Evolutionary conservation across 1,140 invertebrate genomes (phyloP), one percentile per base, ranked within the genome.

Genomic region (Formica selysi): DNA sequence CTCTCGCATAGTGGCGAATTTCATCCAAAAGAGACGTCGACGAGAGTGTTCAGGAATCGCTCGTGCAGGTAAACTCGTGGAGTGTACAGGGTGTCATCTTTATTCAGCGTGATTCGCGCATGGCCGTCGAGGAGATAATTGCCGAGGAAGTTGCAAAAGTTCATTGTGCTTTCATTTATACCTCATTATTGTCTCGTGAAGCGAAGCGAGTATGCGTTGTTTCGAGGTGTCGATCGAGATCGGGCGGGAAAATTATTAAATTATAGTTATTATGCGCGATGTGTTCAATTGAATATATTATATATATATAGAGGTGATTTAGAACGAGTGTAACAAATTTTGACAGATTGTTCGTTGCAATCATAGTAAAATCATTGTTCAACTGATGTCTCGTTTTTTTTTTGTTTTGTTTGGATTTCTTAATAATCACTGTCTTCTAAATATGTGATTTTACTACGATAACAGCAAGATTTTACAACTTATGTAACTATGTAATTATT

Each of bases 41-140:
- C 85, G 62, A 81, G 59, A 81, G 61, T 89, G 83, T 78, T 71
- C 70, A 51, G 29, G 64, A 80, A 36, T 64, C 80, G 84, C 51
- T 84, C 81, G 89, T 78, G 81, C 91, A 93, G 92, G 92, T 92
- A 93, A 92, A 87, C 32, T 73, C 74, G n/a, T 26, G 7, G 64
- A 81, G 51, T 22, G 79, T 65, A 65, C n/a, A 65, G 85, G 64
- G 65, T 51, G 36, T 83, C 62, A 29, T 51, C 36, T 76, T 85
- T 84, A 76, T 83, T 68, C 68, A 54, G 13, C 29, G 10, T 26
- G 57, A 76, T 48, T 78, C 54, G 59, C 67, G 36, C 59, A 67
- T 76, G 51, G 19, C 16, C 22, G 59, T 68, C 36, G 80, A 62
- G 29, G 41, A 48, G 54, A 73, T 89, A 76, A 86, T 90, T 74